These are phyloP conservation scores for Plagodis dolabraria DNA, from an alignment of 2,888 invertebrate genomes.

Conservation along the genomic window DNA sequence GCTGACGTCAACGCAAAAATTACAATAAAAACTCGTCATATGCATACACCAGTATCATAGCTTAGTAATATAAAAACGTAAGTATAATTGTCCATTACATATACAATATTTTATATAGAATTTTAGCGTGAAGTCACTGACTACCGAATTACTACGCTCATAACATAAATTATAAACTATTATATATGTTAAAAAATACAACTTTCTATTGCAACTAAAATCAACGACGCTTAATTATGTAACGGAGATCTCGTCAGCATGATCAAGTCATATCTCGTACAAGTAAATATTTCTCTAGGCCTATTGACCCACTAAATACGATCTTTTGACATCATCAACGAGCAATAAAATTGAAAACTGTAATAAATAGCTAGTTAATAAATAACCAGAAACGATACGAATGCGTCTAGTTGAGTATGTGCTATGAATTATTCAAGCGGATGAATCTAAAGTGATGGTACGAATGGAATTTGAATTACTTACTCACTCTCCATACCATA, in stretches of 20 bases:
- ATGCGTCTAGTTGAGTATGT: conserved; percentile 15
- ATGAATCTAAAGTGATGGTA: conserved; percentile 29
- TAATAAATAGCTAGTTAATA: conserved; percentile 12
- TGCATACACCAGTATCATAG: too few relatives aligned
- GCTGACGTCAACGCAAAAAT: too few relatives aligned
- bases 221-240: conserved; percentile 9
- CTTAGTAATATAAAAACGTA: too few relatives aligned
- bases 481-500: too few relatives aligned
- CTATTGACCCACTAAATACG: conserved; percentile 13
- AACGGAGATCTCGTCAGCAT: conserved; percentile 5
- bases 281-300: conserved; percentile 11
- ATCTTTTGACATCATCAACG: conserved; percentile 17
- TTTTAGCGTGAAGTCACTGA: too few relatives aligned
- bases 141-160: too few relatives aligned
- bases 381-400: conserved; percentile 6
- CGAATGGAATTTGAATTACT: conserved; percentile 27
- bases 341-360: conserved; percentile 15
- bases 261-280: conserved; percentile 7
- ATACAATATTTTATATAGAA: too few relatives aligned
- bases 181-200: background rate
- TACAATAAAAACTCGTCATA: too few relatives aligned
- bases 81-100: too few relatives aligned
- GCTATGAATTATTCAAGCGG: conserved; percentile 35
- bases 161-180: too few relatives aligned
- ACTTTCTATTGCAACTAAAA: conserved; percentile 7